A percentile compares a stretch with the other conserved stretches of the same genome.
Evolutionary conservation across 2,888 invertebrate species (phyloP).

Genomic region (Lacanobia oleracea): DNA sequence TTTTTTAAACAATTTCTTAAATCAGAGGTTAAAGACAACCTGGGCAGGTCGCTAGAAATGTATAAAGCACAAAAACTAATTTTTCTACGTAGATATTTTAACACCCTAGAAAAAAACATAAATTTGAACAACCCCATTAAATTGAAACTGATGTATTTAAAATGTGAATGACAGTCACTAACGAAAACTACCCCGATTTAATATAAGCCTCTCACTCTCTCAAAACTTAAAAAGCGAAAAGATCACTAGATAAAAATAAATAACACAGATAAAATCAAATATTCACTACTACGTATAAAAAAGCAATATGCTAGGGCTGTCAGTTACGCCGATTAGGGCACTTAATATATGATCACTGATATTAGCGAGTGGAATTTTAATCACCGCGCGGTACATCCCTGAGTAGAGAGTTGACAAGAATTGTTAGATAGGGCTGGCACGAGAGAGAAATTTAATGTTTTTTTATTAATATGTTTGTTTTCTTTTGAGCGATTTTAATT

Average conservation of each 20-base stretch:
- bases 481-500: too few species aligned
- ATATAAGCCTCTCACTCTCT: not conserved
- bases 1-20: too few species aligned
- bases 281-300: conserved; percentile 60
- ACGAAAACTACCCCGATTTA: not conserved
- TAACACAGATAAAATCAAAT: conserved; percentile 69
- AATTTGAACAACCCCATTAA: not conserved
- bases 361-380: conserved; percentile 86
- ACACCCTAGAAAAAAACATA: too few species aligned
- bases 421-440: conserved; percentile 74
- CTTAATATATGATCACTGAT: conserved; percentile 84
- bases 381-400: conserved; percentile 77
- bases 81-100: too few species aligned
- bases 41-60: too few species aligned
- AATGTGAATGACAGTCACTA: not conserved
- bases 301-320: conserved; percentile 72
- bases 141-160: not conserved
- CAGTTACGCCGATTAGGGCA: conserved; percentile 80
- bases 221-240: conserved; percentile 44
- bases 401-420: conserved; percentile 71
- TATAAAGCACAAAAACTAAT: too few species aligned
- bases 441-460: not conserved
- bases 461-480: not conserved
- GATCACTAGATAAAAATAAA: conserved; percentile 52
- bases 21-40: too few species aligned